A percentile compares a stretch with the other conserved stretches of the same genome.
These are phyloP conservation scores for Phalanger gymnotis DNA, from an alignment of 2,797 vertebrate genomes.

Conservation along the genomic window DNA sequence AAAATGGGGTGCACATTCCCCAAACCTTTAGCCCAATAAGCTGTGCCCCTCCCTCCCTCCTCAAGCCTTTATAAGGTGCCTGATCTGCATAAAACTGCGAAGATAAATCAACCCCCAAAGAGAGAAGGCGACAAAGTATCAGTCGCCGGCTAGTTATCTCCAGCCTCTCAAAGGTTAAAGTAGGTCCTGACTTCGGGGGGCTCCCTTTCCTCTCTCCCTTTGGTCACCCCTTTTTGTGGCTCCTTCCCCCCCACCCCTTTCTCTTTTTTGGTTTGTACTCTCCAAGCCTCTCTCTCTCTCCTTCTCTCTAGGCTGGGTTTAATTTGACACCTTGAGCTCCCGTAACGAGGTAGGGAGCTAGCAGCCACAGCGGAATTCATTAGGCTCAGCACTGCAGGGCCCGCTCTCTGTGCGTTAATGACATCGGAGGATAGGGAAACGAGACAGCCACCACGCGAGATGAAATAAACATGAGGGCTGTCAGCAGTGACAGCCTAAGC, in stretches of 20 bases:
- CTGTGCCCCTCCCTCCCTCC: background rate
- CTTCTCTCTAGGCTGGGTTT: constrained; percentile 85
- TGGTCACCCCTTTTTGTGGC: background rate
- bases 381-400: constrained; percentile 93
- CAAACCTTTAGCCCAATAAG: background rate
- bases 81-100: constrained; percentile 42
- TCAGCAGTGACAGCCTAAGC: constrained; percentile 87
- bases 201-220: background rate
- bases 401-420: constrained; percentile 92
- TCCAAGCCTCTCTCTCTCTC: background rate
- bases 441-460: constrained; percentile 92
- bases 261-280: background rate
- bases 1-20: background rate
- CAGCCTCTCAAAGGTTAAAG: background rate
- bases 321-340: constrained; percentile 96
- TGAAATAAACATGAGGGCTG: constrained; percentile 99
- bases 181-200: background rate
- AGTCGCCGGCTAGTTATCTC: background rate
- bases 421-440: constrained; percentile 95
- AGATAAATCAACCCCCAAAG: constrained; percentile 61
- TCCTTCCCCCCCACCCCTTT: background rate
- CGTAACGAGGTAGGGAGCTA: constrained; percentile 92
- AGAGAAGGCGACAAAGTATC: constrained; percentile 29
- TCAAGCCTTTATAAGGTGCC: constrained; percentile 28
- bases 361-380: constrained; percentile 95